Evolutionary conservation across 2,888 invertebrate genomes (phyloP).

Genomic region (Hypolimnas misippus): DNA sequence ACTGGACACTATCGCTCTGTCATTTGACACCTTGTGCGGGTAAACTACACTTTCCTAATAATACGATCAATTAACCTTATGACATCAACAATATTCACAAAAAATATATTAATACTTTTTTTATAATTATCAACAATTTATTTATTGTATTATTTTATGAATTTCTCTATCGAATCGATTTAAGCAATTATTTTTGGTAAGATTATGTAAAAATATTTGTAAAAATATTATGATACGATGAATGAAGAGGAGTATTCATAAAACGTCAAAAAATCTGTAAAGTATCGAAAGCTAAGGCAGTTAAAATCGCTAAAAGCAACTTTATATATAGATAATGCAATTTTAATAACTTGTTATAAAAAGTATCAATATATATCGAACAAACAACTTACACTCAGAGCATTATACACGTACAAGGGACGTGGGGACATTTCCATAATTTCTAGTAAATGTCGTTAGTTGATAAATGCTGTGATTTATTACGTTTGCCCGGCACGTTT

Average conservation of each 20-base stretch:
- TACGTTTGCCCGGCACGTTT: constrained; percentile 12
- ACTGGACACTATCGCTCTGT: constrained; percentile 29
- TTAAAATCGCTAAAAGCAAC: too few species aligned
- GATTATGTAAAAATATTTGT: too few species aligned
- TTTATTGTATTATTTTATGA: neutral
- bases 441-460: constrained; percentile 35
- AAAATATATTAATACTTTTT: neutral
- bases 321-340: neutral
- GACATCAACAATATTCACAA: constrained; percentile 15
- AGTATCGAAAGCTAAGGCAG: too few species aligned
- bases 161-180: too few species aligned
- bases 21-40: constrained; percentile 26
- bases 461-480: constrained; percentile 36
- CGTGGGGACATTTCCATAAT: constrained; percentile 29
- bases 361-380: neutral
- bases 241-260: too few species aligned
- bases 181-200: too few species aligned
- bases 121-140: too few species aligned
- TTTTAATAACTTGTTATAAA: neutral
- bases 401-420: constrained; percentile 12
- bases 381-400: constrained; percentile 1
- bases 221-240: too few species aligned
- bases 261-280: too few species aligned
- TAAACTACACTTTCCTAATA: constrained; percentile 29
- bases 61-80: constrained; percentile 36